Conservation (phyloP, 2,113 vertebrate genomes). For the Chinchilla lanigera region DNA sequence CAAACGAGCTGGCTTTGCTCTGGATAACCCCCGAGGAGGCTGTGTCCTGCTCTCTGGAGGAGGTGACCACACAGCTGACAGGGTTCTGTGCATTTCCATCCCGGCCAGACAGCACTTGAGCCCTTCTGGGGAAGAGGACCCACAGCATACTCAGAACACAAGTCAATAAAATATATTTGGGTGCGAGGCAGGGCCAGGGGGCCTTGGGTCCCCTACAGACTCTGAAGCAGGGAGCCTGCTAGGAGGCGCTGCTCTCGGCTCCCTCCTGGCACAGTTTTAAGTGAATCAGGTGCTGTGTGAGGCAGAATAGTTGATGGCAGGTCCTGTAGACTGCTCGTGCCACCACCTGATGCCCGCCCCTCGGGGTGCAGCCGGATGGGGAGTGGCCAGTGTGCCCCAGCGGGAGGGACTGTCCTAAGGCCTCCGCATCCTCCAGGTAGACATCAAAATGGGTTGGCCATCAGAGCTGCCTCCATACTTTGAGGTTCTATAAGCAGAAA, state of each 20-base stretch:
- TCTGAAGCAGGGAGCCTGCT: not conserved
- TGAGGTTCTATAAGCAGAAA: not conserved
- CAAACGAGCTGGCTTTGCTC: not conserved
- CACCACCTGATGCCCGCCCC: not conserved
- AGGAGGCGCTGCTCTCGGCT: not conserved
- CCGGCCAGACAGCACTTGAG: not conserved
- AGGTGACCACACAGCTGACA: not conserved
- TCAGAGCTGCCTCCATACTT: not conserved
- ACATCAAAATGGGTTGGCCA: not conserved
- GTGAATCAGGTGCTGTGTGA: fast-evolving
- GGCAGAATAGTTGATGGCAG: too few species aligned
- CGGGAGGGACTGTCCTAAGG: fast-evolving
- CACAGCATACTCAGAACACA: constrained; percentile 11
- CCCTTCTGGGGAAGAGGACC: not conserved
- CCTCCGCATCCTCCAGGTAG: fast-evolving
- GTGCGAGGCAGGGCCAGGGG: not conserved
- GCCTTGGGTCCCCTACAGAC: fast-evolving
- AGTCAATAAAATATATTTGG: not conserved
- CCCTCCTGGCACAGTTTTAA: not conserved
- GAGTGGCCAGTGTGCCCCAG: fast-evolving
- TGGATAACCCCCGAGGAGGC: not conserved
- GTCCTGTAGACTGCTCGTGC: fast-evolving
- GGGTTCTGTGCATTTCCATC: not conserved
- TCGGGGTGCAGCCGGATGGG: not conserved
- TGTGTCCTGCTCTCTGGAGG: not conserved